phyloP scores from a whole-genome alignment of 2,888 invertebrate species.

The Watsonalla cultraria region DNA sequence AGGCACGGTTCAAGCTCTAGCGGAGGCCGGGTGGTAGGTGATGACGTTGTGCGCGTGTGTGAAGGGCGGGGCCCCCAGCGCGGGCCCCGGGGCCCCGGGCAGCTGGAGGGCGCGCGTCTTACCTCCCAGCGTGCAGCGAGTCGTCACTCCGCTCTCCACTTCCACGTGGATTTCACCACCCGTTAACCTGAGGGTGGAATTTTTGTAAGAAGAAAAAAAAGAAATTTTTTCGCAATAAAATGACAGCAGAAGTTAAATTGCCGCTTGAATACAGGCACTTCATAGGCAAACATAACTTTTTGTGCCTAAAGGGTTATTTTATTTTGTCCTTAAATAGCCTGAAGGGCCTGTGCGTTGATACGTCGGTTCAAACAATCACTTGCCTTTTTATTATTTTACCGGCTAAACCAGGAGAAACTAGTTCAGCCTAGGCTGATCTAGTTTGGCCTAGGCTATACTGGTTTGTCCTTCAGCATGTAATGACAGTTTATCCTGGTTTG shows the following conservation, averaged over 20 bases:
- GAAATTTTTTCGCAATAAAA: background rate
- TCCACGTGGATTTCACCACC: slow-evolving; percentile 85
- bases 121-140: slow-evolving; percentile 91
- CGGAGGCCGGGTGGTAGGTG: slow-evolving; percentile 71
- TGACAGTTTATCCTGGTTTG: no score
- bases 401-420: no score
- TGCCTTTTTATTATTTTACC: no score
- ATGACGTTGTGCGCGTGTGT: slow-evolving; percentile 75
- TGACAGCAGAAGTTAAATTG: background rate
- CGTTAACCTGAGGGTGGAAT: slow-evolving; percentile 74
- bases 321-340: no score
- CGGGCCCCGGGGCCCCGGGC: slow-evolving; percentile 23
- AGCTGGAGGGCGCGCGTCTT: slow-evolving; percentile 80
- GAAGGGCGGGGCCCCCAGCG: slow-evolving; percentile 46
- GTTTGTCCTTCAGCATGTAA: no score
- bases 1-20: slow-evolving; percentile 38
- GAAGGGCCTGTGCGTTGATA: background rate
- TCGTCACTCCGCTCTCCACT: slow-evolving; percentile 84
- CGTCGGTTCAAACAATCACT: no score
- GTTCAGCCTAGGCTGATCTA: no score
- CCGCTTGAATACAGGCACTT: no score
- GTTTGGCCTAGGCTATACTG: no score
- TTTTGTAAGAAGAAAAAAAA: no score
- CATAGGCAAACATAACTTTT: no score
- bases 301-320: no score